phyloP scores from a whole-genome alignment of 1,140 invertebrate species.

The Teleogryllus occipitalis region DNA sequence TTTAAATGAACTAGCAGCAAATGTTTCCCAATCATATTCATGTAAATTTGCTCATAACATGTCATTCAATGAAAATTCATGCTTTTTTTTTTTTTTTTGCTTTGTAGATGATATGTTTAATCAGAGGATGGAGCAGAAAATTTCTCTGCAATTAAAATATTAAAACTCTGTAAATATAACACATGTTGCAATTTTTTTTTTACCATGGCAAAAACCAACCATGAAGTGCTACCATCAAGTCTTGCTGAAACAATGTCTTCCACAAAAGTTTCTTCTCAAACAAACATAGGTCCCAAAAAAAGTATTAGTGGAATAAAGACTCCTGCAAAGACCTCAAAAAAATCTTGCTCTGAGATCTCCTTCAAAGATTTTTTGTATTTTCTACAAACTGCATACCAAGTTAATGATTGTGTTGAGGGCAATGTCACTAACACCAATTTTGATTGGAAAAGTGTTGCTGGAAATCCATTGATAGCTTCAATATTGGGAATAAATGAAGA shows the following conservation, averaged over 20 bases:
- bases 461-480: background rate
- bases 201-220: background rate
- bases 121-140: background rate
- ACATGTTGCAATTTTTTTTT: background rate
- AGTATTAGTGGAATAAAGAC: background rate
- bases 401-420: slow-evolving; percentile 29
- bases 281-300: background rate
- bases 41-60: background rate
- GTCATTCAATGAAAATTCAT: background rate
- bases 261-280: background rate
- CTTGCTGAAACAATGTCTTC: background rate
- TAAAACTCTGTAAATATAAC: background rate
- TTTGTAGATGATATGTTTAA: background rate
- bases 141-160: background rate
- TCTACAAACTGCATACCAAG: slow-evolving; percentile 60
- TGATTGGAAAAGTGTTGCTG: background rate
- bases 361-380: slow-evolving; percentile 63
- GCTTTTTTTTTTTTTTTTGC: background rate
- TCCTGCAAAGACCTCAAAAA: slow-evolving; percentile 29
- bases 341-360: slow-evolving; percentile 43
- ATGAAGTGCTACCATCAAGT: background rate
- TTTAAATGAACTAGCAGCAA: background rate
- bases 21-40: background rate
- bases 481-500: background rate
- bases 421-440: background rate